phyloP scores from a whole-genome alignment of 1,140 invertebrate species.

The Lasioglossum baleicum region DNA sequence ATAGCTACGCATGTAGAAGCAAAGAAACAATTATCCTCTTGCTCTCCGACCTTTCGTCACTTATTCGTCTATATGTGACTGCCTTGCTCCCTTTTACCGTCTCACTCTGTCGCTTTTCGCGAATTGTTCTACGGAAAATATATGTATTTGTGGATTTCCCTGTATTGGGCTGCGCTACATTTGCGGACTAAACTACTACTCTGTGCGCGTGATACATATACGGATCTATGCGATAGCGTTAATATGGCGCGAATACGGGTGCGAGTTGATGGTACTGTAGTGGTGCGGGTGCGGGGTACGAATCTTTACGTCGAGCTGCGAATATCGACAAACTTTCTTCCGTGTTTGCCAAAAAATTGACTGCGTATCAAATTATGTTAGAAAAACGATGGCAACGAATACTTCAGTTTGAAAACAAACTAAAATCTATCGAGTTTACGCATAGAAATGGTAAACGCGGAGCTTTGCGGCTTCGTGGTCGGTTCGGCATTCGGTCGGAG shows the following conservation, averaged over 20 bases:
- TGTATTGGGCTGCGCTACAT: too few species aligned
- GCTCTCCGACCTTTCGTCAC: neutral
- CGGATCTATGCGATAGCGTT: too few species aligned
- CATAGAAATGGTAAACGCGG: neutral
- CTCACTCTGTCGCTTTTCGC: neutral
- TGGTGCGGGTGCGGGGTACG: too few species aligned
- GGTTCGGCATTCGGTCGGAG: neutral
- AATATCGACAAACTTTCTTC: too few species aligned
- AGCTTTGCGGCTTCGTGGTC: neutral
- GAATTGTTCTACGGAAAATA: neutral
- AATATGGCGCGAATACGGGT: too few species aligned
- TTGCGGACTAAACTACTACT: too few species aligned
- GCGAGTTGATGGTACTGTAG: too few species aligned
- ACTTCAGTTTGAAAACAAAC: neutral
- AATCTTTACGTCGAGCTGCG: too few species aligned
- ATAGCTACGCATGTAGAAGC: slow-evolving; percentile 4
- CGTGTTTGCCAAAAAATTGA: too few species aligned
- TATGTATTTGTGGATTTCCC: too few species aligned
- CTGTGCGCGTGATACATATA: neutral
- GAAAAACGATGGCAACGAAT: neutral
- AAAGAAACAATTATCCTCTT: slow-evolving; percentile 4
- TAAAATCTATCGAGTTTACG: neutral
- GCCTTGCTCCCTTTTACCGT: neutral
- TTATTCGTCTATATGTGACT: too few species aligned
- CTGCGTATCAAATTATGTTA: neutral